These are phyloP conservation scores for Argyrosomus regius DNA, from an alignment of 2,797 vertebrate species.

Conservation along the genomic window DNA sequence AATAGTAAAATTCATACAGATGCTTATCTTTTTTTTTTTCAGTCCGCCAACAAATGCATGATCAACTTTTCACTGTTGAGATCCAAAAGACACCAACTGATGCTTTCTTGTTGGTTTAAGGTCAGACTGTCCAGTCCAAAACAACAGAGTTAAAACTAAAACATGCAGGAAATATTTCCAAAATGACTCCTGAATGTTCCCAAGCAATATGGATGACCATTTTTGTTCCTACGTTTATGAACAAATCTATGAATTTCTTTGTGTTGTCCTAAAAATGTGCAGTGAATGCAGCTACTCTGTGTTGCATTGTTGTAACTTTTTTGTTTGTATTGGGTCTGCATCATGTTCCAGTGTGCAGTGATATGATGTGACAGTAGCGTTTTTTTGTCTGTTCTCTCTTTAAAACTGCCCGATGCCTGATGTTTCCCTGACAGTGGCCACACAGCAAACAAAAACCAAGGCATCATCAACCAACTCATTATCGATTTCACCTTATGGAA, in stretches of 20 bases:
- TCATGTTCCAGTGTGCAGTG: constrained; percentile 17
- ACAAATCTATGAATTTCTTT: constrained; percentile 83
- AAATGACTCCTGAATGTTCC: constrained; percentile 86
- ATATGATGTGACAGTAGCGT: neutral
- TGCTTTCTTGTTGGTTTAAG: constrained; percentile 5
- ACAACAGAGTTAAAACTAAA: constrained; percentile 56
- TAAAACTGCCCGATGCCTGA: neutral
- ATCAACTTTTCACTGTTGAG: constrained; percentile 85
- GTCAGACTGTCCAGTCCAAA: constrained; percentile 34
- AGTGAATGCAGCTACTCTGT: constrained; percentile 78
- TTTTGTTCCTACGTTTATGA: constrained; percentile 85
- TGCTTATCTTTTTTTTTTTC: constrained; percentile 67
- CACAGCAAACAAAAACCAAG: neutral
- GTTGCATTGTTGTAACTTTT: constrained; percentile 30
- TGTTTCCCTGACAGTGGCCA: neutral
- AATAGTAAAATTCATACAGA: constrained; percentile 15
- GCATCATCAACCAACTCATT: neutral
- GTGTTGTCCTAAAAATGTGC: constrained; percentile 84
- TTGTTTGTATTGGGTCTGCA: constrained; percentile 23
- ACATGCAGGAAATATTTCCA: constrained; percentile 54
- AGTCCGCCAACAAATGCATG: constrained; percentile 87
- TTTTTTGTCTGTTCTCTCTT: neutral
- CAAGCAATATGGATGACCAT: constrained; percentile 92
- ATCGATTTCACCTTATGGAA: neutral
- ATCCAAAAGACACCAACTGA: constrained; percentile 71